Evolutionary conservation across 2,888 invertebrate species (phyloP).

Genomic region (Drosophila trichaetosa): DNA sequence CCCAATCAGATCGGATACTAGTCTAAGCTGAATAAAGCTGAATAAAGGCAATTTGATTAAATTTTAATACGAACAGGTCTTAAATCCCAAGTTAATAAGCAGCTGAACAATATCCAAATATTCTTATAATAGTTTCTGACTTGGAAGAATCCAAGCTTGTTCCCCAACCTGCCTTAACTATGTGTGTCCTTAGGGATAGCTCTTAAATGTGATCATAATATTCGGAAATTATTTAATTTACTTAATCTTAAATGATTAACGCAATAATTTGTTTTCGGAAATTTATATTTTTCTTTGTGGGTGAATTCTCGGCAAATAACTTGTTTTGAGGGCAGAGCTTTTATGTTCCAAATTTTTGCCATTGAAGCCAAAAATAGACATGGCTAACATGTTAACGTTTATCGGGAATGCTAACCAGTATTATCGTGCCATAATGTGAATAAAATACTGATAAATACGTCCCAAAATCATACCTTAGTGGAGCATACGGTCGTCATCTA

Average conservation of each 20-base stretch:
- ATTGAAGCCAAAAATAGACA: background rate
- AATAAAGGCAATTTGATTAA: background rate
- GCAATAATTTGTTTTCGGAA: background rate
- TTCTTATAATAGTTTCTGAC: background rate
- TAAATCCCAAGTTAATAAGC: background rate
- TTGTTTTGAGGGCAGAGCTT: background rate
- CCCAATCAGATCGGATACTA: background rate
- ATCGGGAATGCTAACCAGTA: background rate
- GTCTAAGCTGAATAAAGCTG: background rate
- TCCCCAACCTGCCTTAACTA: background rate
- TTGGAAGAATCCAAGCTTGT: background rate
- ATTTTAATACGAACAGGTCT: rapidly evolving
- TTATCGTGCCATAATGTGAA: background rate
- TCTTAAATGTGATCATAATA: no score
- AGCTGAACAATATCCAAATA: background rate
- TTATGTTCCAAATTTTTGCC: background rate
- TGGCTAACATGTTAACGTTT: no score
- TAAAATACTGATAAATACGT: background rate
- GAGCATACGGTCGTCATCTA: background rate
- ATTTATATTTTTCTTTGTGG: background rate
- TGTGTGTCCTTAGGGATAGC: background rate
- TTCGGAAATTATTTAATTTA: no score
- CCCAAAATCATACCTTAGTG: background rate
- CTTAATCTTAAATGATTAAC: background rate
- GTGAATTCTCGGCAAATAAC: background rate